Conservation (phyloP, 2,797 vertebrate genomes). For the Tenualosa thibaudeaui region DNA sequence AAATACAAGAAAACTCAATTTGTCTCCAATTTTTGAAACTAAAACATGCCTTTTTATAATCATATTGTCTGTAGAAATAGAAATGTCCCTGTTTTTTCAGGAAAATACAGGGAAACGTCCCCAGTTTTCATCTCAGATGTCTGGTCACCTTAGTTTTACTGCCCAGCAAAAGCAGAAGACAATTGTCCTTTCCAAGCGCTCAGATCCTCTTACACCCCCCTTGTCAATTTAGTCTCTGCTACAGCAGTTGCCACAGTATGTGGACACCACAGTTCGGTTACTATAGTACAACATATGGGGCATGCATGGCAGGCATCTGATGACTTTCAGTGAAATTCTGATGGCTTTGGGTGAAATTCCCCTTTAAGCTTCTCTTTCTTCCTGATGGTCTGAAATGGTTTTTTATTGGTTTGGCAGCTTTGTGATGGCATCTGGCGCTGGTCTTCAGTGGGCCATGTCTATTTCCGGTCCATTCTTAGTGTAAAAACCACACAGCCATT, state of each 20-base stretch:
- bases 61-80: too few species aligned
- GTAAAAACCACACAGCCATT: not conserved
- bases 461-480: not conserved
- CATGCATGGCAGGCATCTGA: not conserved
- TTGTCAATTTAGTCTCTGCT: too few species aligned
- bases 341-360: slow-evolving; percentile 4
- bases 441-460: not conserved
- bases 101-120: too few species aligned
- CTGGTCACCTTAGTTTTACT: too few species aligned
- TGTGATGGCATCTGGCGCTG: not conserved
- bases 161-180: not conserved
- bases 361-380: not conserved
- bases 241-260: not conserved
- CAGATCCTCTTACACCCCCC: not conserved
- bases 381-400: not conserved
- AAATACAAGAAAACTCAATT: too few species aligned
- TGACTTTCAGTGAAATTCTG: not conserved
- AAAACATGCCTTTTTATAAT: too few species aligned
- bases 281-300: not conserved
- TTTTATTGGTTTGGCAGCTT: slow-evolving; percentile 3
- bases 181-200: not conserved
- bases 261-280: not conserved
- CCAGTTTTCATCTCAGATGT: too few species aligned
- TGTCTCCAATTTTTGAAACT: too few species aligned
- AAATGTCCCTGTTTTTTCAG: too few species aligned